Base-by-base conservation (phyloP, 2,797 vertebrate species). In the Tokudaia tokunoshimensis region DNA sequence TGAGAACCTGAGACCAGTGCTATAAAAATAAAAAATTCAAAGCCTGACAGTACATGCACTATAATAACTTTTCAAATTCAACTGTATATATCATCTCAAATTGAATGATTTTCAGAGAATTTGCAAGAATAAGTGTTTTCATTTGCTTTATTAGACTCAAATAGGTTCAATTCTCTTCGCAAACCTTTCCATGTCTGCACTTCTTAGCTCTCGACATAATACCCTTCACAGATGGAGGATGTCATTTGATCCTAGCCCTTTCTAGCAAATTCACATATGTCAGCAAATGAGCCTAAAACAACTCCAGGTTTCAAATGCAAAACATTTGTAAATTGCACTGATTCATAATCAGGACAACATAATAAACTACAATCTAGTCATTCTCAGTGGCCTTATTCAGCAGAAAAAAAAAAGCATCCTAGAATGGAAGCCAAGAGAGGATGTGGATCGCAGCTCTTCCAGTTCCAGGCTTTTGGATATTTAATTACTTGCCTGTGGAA, bases 201-300 rank as follows among this genome's bases (percentile, higher is more conserved):
- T 89, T 96, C 92, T 97, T 79, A 97, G 81, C 57, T 44, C 4
- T 88, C 94, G 95, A 98, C 84, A 79, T 76, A 97, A 96, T 74
- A 97, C 75, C 75, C 81, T 97, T 70, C 89, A 89, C 97, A 98
- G 97, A 98, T 98, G 96, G 97, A 92, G 63, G 67, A 91, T 97
- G 96, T 96, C 97, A 98, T 98, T 98, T 98, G 97, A 97, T 98
- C 94, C 89, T 52, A 95, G 93, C 76, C 61, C 50, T 93, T 96
- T 97, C 95, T 72, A 6, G 0, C 52, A 83, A 97, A 97, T 90
- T 94, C 91, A 82, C 96, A 98, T 98, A 97, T 98, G 97, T 98
- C 97, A 98, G 97, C 97, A 97, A 88, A 97, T 98, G 97, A 96
- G n/a, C 81, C 93, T 97, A 96, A 98, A 98, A 97, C 91, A 94